Base-by-base conservation (phyloP, 2,888 invertebrate species). In the Pristionchus maxplancki region DNA sequence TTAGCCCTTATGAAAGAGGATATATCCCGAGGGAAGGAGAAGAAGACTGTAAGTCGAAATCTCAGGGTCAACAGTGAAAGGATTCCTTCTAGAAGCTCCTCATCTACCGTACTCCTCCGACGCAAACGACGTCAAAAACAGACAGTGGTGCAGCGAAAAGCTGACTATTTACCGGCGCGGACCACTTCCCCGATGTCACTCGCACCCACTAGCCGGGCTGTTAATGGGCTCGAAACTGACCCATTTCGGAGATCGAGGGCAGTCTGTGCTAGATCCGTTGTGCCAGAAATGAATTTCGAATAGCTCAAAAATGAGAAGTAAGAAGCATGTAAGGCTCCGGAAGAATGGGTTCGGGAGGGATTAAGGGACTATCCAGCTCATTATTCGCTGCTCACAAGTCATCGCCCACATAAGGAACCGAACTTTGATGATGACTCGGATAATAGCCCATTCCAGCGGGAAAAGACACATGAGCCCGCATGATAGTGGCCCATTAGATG, bases 11-110 rank as follows among this genome's bases (percentile, higher is more conserved):
- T 64, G 64, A 64, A 64, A 34, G 64, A 28, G 3, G 64, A 34
- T 13, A 34, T 28, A 6, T 64, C 28, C 9, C 31, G 15, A 34
- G 64, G 31, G 64, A 31, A 4, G 34, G 6, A 64, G 31, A 28
- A 13, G 31, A 64, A 64, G 64, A 64, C 64, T 64, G 64, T 64
- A 34, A 64, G 31, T 9, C 31, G 53, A 58, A 58, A n/a, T 6
- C 53, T 24, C 17, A 6, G 53, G 53, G 48, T 15, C 1, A 17
- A 2, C 20, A 9, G 24, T n/a, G 24, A 1, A 17, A 8, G 34
- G 37, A 64, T 64, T 40, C 71, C 67, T 71, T 37, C 71, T 15
- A 71, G 40, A 71, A 67, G 64, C n/a, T n/a, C n/a, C n/a, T n/a
- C n/a, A 58, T 31, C 71, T 71, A 71, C 71, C 17, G 71, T 71